phyloP scores from a whole-genome alignment of 1,140 invertebrate genomes.

The Cotesia chilonis region DNA sequence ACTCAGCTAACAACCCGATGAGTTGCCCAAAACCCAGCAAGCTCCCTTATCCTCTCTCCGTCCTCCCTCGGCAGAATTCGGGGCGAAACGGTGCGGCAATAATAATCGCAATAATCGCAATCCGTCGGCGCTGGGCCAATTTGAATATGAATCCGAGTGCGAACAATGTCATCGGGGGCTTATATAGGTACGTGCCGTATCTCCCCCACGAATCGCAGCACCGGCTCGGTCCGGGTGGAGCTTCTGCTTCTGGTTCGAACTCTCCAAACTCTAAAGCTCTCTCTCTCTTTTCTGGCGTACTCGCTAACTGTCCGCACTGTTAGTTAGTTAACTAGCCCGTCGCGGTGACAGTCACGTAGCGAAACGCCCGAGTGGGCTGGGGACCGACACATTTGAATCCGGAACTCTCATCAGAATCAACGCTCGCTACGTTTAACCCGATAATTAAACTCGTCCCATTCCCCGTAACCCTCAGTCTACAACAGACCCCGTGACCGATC shows the following conservation, averaged over 20 bases:
- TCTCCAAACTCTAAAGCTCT: neutral
- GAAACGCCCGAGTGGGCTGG: constrained; percentile 36
- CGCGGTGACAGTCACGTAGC: constrained; percentile 64
- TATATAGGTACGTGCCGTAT: constrained; percentile 62
- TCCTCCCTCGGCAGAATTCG: constrained; percentile 14
- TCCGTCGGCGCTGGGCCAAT: constrained; percentile 58
- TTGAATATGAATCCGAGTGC: constrained; percentile 67
- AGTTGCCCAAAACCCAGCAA: constrained; percentile 23
- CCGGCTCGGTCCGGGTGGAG: constrained; percentile 10
- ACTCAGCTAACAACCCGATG: neutral
- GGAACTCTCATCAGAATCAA: constrained; percentile 67
- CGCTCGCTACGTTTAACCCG: constrained; percentile 66
- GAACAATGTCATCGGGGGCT: constrained; percentile 63
- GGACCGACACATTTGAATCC: constrained; percentile 60
- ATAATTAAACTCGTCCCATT: constrained; percentile 61
- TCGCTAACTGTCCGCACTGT: constrained; percentile 63
- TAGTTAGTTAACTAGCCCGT: constrained; percentile 66
- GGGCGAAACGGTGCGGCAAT: constrained; percentile 54
- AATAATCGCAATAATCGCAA: constrained; percentile 65
- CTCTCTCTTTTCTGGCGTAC: constrained; percentile 24
- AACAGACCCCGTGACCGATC: constrained; percentile 17
- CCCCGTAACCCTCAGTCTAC: constrained; percentile 9
- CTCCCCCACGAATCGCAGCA: constrained; percentile 62
- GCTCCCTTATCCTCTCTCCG: too few species aligned
- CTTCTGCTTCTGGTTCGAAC: neutral